Conservation (phyloP, 2,888 invertebrate species). For the Trachelus tabidus region DNA sequence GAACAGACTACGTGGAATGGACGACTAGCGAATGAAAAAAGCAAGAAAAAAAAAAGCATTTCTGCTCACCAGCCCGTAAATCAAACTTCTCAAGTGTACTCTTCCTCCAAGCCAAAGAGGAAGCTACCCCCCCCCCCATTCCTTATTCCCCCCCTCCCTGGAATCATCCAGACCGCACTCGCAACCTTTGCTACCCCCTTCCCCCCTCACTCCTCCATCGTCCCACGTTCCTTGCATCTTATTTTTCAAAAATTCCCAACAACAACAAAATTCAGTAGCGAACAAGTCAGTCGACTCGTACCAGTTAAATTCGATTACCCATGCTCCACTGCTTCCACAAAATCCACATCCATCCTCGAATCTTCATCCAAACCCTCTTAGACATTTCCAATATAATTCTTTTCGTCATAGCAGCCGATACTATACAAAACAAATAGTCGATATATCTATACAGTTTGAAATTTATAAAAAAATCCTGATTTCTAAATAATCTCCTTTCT, state of each 20-base stretch:
- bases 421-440: neutral
- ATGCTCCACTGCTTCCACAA: neutral
- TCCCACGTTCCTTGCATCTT: neutral
- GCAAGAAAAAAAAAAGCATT: conserved; percentile 18
- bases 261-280: neutral
- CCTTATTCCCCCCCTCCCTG: conserved; percentile 3
- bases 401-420: neutral
- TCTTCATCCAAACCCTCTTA: neutral
- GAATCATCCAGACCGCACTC: neutral
- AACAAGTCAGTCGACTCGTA: neutral
- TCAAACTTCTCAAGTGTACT: conserved; percentile 30
- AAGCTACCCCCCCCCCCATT: conserved; percentile 3
- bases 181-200: neutral
- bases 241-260: neutral
- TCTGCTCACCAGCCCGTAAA: conserved; percentile 23
- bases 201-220: neutral
- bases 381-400: neutral
- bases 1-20: neutral
- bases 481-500: neutral
- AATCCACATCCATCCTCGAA: neutral
- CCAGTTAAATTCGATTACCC: neutral
- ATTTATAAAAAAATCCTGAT: neutral
- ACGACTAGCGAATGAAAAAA: neutral
- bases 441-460: neutral
- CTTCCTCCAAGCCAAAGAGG: conserved; percentile 18